These are phyloP conservation scores for Aptenodytes patagonicus DNA, from an alignment of 2,113 vertebrate species.

Conservation along the genomic window DNA sequence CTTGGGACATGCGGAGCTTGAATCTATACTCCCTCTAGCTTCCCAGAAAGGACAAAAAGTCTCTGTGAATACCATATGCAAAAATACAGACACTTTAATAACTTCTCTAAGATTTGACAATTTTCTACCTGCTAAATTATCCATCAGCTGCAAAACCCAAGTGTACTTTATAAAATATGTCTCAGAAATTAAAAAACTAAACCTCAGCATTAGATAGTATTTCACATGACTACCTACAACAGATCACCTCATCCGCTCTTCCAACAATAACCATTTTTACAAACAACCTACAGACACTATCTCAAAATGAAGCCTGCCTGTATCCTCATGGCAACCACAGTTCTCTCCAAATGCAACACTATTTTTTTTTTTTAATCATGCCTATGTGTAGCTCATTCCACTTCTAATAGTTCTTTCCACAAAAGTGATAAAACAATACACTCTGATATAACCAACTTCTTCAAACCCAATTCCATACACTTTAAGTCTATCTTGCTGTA, in stretches of 20 bases:
- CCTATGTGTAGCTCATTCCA: not conserved
- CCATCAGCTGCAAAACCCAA: not conserved
- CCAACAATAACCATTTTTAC: not conserved
- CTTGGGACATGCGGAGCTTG: not conserved
- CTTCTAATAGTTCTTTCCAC: not conserved
- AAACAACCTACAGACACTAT: not conserved
- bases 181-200: not conserved
- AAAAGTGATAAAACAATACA: not conserved
- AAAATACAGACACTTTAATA: not conserved
- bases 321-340: not conserved
- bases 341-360: not conserved
- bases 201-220: not conserved
- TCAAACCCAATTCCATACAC: not conserved
- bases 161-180: not conserved
- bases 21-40: not conserved
- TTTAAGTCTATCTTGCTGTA: not conserved
- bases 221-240: not conserved
- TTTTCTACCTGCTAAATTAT: not conserved
- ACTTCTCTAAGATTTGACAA: not conserved
- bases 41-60: not conserved
- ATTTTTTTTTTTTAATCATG: not conserved
- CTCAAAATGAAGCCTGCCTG: constrained; percentile 1
- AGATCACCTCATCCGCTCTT: not conserved
- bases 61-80: not conserved
- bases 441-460: not conserved